These are phyloP conservation scores for Bucorvus abyssinicus DNA, from an alignment of 2,797 vertebrate species.

Conservation along the genomic window DNA sequence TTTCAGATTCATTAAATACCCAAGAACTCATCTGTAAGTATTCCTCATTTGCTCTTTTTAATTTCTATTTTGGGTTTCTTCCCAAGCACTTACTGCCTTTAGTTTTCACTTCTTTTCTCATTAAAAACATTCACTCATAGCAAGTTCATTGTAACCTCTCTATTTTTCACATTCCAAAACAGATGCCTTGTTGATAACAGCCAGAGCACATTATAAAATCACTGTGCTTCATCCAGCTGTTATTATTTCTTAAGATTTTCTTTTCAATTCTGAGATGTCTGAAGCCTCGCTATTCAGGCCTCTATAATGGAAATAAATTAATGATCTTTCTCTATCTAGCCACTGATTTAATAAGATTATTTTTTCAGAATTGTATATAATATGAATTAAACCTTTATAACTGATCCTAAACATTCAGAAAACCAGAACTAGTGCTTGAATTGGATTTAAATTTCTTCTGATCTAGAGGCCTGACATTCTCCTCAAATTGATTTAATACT, in stretches of 20 bases:
- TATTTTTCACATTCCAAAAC: neutral
- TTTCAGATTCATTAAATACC: constrained; percentile 4
- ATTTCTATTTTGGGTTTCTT: neutral
- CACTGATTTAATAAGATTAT: neutral
- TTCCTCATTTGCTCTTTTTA: neutral
- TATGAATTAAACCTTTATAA: neutral
- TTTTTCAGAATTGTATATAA: neutral
- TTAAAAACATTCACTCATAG: neutral
- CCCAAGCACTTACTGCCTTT: neutral
- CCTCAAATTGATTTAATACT: neutral
- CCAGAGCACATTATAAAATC: neutral
- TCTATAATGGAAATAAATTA: neutral
- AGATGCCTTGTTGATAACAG: neutral
- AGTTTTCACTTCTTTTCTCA: neutral
- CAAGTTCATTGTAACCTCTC: neutral
- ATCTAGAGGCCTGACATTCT: neutral
- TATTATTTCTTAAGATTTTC: neutral
- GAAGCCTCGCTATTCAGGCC: neutral
- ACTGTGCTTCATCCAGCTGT: neutral
- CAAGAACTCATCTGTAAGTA: neutral
- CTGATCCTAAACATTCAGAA: neutral
- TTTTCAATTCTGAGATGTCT: neutral
- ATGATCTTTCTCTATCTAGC: neutral
- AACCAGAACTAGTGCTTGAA: neutral
- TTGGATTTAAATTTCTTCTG: neutral